These are phyloP conservation scores for Nycticorax nycticorax DNA, from an alignment of 2,113 vertebrate species.

Conservation along the genomic window DNA sequence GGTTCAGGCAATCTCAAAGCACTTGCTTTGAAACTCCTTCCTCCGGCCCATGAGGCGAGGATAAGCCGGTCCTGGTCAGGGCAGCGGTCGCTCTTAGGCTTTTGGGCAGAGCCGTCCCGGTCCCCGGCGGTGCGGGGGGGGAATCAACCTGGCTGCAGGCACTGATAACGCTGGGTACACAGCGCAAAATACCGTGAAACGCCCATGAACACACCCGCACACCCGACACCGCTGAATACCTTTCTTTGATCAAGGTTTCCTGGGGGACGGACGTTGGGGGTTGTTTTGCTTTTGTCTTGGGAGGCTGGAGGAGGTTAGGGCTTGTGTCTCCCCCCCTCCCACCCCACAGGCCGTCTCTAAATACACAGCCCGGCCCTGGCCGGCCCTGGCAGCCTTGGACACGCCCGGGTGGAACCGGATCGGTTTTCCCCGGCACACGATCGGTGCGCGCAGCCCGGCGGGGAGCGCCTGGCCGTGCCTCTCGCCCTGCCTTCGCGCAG, in stretches of 20 bases:
- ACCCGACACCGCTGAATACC: background rate
- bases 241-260: conserved; percentile 17
- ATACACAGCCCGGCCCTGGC: background rate
- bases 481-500: background rate
- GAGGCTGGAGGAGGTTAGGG: background rate
- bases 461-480: background rate
- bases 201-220: background rate
- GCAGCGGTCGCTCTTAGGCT: background rate
- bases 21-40: background rate
- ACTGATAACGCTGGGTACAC: background rate
- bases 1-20: background rate
- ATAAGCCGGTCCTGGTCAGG: background rate
- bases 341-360: background rate
- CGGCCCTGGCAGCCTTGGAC: no score
- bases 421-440: background rate
- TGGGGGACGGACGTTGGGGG: background rate
- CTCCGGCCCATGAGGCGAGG: background rate
- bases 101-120: background rate
- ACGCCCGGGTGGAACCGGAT: background rate
- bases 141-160: background rate
- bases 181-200: background rate
- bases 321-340: background rate
- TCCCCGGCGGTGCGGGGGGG: background rate
- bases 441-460: background rate
- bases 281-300: background rate